These are phyloP conservation scores for Metallyticus violacea DNA, from an alignment of 2,888 invertebrate genomes.

Conservation along the genomic window DNA sequence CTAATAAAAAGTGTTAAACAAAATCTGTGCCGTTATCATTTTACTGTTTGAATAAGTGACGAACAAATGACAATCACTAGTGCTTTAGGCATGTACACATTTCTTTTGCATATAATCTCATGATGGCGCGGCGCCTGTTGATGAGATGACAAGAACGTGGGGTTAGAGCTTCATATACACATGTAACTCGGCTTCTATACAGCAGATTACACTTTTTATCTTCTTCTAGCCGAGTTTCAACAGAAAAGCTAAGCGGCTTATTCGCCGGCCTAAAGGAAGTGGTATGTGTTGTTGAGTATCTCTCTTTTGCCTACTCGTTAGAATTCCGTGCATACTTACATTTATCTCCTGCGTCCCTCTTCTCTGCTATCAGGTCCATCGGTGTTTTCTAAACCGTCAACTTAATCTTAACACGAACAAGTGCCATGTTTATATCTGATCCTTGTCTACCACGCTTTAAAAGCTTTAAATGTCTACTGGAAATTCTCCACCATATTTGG, in stretches of 20 bases:
- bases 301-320: neutral
- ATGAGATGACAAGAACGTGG: neutral
- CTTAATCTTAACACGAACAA: neutral
- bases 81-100: too few species aligned
- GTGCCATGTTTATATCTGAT: neutral
- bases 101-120: too few species aligned
- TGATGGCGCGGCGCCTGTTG: too few species aligned
- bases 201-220: neutral
- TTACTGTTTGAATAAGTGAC: too few species aligned
- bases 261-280: neutral
- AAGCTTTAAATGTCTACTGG: neutral
- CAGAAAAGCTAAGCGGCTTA: neutral
- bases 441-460: neutral
- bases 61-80: too few species aligned
- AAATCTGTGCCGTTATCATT: too few species aligned
- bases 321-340: neutral
- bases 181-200: neutral
- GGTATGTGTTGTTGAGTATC: neutral
- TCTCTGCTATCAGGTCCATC: neutral
- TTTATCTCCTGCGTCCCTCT: neutral
- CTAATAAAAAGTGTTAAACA: too few species aligned
- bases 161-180: neutral
- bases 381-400: neutral
- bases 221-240: neutral
- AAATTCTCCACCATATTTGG: neutral